Evolutionary conservation across 2,797 vertebrate species (phyloP).

Genomic region (Propithecus deckenii): DNA sequence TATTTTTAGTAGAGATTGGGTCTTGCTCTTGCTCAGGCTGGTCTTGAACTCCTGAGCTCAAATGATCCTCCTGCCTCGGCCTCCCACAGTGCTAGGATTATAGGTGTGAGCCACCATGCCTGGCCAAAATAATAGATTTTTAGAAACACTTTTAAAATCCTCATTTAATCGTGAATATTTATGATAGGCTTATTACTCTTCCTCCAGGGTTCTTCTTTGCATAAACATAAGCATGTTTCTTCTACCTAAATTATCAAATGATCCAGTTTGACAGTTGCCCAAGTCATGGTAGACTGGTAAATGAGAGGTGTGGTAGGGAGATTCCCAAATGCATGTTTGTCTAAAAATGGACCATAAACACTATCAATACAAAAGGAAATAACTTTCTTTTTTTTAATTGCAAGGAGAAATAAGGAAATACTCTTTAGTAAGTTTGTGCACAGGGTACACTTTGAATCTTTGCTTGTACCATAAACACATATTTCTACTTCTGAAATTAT

Average conservation of each 20-base stretch:
- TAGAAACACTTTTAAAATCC: not conserved
- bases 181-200: not conserved
- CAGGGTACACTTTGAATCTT: not conserved
- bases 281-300: not conserved
- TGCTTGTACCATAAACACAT: not conserved
- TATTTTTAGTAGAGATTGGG: too few relatives aligned
- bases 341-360: not conserved
- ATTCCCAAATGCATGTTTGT: not conserved
- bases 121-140: not conserved
- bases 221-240: constrained; percentile 37
- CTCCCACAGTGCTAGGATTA: too few relatives aligned
- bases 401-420: too few relatives aligned
- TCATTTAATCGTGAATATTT: constrained; percentile 26
- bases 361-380: not conserved
- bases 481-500: not conserved
- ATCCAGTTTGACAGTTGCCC: constrained; percentile 3
- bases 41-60: too few relatives aligned
- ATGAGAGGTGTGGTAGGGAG: not conserved
- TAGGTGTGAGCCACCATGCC: too few relatives aligned
- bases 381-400: not conserved
- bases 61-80: too few relatives aligned
- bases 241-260: constrained; percentile 13
- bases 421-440: not conserved
- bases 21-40: too few relatives aligned
- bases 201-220: not conserved